Evolutionary conservation across 2,797 vertebrate species (phyloP), one percentile per base, ranked within the genome.

Genomic region (Pachyuromys duprasi): DNA sequence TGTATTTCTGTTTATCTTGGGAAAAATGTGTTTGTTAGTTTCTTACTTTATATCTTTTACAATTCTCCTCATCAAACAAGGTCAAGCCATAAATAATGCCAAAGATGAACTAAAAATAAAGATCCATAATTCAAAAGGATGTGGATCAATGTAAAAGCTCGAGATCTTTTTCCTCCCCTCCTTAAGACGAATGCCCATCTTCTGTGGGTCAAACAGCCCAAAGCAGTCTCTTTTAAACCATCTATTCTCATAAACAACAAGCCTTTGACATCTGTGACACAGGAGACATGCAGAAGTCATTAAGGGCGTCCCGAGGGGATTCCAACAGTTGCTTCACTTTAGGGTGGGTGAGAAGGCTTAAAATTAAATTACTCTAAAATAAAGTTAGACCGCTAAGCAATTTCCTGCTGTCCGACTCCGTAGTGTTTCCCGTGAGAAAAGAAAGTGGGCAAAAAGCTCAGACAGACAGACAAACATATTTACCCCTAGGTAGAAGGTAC

Each of bases 351-450:
- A 99, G 98, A 99, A 98, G 97, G 98, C 95, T 99, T 99, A 99
- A 99, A 99, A 99, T 99, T 99, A 99, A 99, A 99, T 99, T 99
- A 99, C 99, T 99, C 99, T 98, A 98, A 99, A 99, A 99, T 99
- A 99, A 99, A 99, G 99, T 99, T 99, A 98, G 94, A 98, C 97
- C 98, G 98, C 98, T 98, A 97, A 98, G 98, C 98, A 99, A 99
- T 99, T 99, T 99, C 99, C 99, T 99, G 99, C 98, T 98, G 83
- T 98, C 98, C 78, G 72, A 98, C 97, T 97, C 98, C 98, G 99
- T 99, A 98, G 98, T 98, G 99, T 99, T 99, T 99, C 99, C 99
- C 99, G 99, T 99, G 99, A 99, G 99, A 99, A 99, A 99, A 99
- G 98, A 98, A 98, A 99, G 98, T 98, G 97, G 98, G 98, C 98